These are phyloP conservation scores for Psammodynastes pulverulentus DNA, from an alignment of 2,113 vertebrate species.

Conservation along the genomic window DNA sequence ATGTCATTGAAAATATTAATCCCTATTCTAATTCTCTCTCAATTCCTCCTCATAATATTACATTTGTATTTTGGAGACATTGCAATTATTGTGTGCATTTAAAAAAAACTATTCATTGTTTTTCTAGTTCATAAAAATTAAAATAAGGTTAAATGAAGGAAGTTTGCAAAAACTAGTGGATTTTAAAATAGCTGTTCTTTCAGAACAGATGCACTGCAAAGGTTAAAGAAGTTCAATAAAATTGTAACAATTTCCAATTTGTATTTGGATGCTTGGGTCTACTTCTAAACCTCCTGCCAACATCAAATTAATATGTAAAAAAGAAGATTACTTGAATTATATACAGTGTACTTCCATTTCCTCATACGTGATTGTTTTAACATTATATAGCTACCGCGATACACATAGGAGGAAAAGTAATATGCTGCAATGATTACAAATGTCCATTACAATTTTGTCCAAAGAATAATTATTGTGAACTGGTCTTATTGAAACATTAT, in stretches of 20 bases:
- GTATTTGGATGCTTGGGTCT: neutral
- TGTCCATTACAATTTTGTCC: neutral
- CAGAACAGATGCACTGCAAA: conserved; percentile 28
- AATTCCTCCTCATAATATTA: neutral
- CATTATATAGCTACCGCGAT: neutral
- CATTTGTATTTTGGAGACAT: neutral
- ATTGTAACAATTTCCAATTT: neutral
- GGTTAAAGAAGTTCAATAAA: conserved; percentile 41
- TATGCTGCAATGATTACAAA: neutral
- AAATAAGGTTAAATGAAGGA: conserved; percentile 17
- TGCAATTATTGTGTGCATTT: neutral
- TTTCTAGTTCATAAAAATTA: conserved; percentile 2
- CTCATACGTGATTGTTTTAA: neutral
- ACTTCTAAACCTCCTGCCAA: neutral
- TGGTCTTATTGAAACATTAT: neutral
- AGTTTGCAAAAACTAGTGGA: conserved; percentile 43
- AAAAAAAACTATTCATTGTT: neutral
- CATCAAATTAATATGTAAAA: neutral
- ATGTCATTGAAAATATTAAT: neutral
- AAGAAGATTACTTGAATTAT: neutral
- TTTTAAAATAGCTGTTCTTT: conserved; percentile 49
- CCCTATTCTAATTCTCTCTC: neutral
- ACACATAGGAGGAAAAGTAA: neutral
- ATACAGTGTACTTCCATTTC: neutral
- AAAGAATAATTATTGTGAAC: neutral